Evolutionary conservation across 2,797 vertebrate genomes (phyloP).

Genomic region (Pygocentrus nattereri): DNA sequence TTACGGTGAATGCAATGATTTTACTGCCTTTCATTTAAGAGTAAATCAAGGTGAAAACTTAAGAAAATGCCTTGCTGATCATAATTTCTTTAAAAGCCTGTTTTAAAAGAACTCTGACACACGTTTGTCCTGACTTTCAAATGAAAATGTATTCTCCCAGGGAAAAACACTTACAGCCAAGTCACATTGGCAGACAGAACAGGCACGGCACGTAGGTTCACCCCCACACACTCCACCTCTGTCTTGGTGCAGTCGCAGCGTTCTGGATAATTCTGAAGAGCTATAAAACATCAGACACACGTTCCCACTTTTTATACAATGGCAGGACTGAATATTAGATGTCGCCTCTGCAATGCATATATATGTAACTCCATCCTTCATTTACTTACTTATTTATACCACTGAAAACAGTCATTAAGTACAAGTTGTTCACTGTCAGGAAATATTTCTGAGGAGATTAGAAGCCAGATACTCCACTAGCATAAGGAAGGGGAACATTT

Average conservation of each 20-base stretch:
- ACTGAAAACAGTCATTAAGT: too few relatives aligned
- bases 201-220: conserved; percentile 74
- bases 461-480: too few relatives aligned
- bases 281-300: conserved; percentile 60
- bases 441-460: too few relatives aligned
- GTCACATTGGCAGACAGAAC: conserved; percentile 77
- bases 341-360: too few relatives aligned
- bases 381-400: too few relatives aligned
- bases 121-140: not conserved
- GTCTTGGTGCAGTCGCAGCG: conserved; percentile 77
- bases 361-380: too few relatives aligned
- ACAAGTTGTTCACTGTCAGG: too few relatives aligned
- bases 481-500: too few relatives aligned
- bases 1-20: not conserved
- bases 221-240: conserved; percentile 76
- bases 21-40: not conserved
- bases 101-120: not conserved
- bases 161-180: conserved; percentile 73
- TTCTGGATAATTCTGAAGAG: conserved; percentile 76
- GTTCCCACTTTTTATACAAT: not conserved
- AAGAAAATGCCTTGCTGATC: not conserved
- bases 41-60: too few relatives aligned
- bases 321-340: too few relatives aligned
- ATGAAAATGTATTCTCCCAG: not conserved
- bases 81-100: too few relatives aligned